These are phyloP conservation scores for Cotesia congregata DNA, from an alignment of 2,888 invertebrate genomes.

Conservation along the genomic window DNA sequence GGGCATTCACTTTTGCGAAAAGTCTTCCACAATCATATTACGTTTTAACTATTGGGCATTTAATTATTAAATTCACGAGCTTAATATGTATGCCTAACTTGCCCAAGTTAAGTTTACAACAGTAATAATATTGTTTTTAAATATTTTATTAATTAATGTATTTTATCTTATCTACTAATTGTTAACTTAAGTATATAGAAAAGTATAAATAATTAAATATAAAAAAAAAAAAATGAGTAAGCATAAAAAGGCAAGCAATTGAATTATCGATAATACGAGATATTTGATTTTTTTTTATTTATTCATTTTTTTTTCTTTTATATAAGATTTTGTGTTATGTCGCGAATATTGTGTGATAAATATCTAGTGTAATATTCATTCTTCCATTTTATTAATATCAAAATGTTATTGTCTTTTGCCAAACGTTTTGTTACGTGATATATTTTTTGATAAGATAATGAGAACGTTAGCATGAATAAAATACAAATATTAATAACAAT, in stretches of 20 bases:
- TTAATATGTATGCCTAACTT: constrained; percentile 2
- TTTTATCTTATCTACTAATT: not conserved
- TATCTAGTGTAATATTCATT: constrained; percentile 35
- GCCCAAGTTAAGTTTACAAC: constrained; percentile 17
- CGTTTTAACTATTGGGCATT: constrained; percentile 30
- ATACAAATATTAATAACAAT: constrained; percentile 28
- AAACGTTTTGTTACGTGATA: constrained; percentile 48
- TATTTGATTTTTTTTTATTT: constrained; percentile 14
- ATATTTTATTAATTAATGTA: not conserved
- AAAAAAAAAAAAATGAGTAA: not conserved
- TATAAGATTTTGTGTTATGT: constrained; percentile 16
- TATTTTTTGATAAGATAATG: constrained; percentile 8
- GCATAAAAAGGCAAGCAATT: not conserved
- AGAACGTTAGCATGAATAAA: not conserved
- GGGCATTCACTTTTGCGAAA: not conserved
- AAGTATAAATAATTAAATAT: not conserved
- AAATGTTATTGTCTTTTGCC: constrained; percentile 40
- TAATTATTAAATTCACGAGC: constrained; percentile 12
- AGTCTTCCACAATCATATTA: constrained; percentile 12
- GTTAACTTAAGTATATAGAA: not conserved
- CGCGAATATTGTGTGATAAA: constrained; percentile 42
- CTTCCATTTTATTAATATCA: constrained; percentile 15
- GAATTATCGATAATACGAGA: constrained; percentile 13
- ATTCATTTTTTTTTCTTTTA: not conserved
- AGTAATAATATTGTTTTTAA: constrained; percentile 1